Evolutionary conservation across 2,797 vertebrate species (phyloP), one percentile per base, ranked within the genome.

Genomic region (Pagetopsis macropterus): DNA sequence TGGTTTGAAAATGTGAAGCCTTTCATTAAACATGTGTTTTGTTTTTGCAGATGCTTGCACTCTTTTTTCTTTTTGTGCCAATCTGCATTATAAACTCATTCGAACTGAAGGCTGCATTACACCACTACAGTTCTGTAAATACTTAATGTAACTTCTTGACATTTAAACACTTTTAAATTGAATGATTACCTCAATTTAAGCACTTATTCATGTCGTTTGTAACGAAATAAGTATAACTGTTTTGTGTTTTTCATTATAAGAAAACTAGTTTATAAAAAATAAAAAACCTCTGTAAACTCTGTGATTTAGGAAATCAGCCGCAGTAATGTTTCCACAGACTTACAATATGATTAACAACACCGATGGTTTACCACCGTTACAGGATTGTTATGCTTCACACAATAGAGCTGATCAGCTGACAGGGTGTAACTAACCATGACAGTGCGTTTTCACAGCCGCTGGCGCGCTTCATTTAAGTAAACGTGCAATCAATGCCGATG

Each of bases 381-480:
- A 63, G 19, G 67, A 62, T 69, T 72, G 72, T 54, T 60, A 79
- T 90, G 82, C 81, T 69, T 85, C 79, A 77, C 69, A 82, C 77
- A 84, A 75, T 61, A 63, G 45, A 82, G 77, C 77, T 81, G 81
- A 88, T 92, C 80, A 64, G 75, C 73, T 84, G 85, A 87, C 84
- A 78, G 82, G 73, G 79, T 81, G 73, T 87, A 91, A 92, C 87
- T 84, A 89, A 71, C 83, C 88, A 78, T 84, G 78, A 74, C 82
- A 78, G 77, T 79, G 75, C 62, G 79, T 82, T 89, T 91, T 90
- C 84, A 87, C 82, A 85, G 66, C 82, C 71, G 81, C 76, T 83
- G 85, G 84, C 78, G 77, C 78, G 69, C 86, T 86, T 89, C 75
- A 90, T 91, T 90, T 87, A 89, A 88, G 83, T 82, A 88, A 90